Evolutionary conservation across 2,797 vertebrate genomes (phyloP).

Genomic region (Mionectes olivaceus): DNA sequence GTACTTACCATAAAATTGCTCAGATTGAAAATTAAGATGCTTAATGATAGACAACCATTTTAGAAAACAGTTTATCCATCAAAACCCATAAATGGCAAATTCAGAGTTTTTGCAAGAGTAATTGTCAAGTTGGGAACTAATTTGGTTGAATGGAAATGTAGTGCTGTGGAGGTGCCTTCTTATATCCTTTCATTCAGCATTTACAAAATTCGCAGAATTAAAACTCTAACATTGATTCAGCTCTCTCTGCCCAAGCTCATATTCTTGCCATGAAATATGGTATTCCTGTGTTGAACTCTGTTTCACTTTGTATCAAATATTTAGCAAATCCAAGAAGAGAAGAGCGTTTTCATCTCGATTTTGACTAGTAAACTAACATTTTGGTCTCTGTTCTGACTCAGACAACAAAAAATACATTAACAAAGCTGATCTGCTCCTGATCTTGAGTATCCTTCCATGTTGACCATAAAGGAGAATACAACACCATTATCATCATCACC

Average conservation of each 20-base stretch:
- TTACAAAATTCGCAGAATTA: not conserved
- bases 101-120: not conserved
- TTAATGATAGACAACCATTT: not conserved
- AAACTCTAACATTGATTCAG: not conserved
- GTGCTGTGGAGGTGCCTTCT: not conserved
- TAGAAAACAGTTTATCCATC: not conserved
- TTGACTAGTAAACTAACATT: not conserved
- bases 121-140: not conserved
- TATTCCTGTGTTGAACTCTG: not conserved
- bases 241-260: not conserved
- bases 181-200: not conserved
- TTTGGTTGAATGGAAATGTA: not conserved
- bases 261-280: not conserved
- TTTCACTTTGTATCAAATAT: not conserved
- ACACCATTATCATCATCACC: not conserved
- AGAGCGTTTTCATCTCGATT: rapidly evolving
- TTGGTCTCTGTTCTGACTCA: not conserved
- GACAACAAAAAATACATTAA: not conserved
- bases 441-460: not conserved
- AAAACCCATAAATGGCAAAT: not conserved
- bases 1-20: not conserved
- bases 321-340: not conserved
- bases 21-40: not conserved
- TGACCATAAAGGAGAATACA: not conserved
- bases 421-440: not conserved